Evolutionary conservation across 2,113 vertebrate species (phyloP), one percentile per base, ranked within the genome.

Genomic region (Recurvirostra avosetta): DNA sequence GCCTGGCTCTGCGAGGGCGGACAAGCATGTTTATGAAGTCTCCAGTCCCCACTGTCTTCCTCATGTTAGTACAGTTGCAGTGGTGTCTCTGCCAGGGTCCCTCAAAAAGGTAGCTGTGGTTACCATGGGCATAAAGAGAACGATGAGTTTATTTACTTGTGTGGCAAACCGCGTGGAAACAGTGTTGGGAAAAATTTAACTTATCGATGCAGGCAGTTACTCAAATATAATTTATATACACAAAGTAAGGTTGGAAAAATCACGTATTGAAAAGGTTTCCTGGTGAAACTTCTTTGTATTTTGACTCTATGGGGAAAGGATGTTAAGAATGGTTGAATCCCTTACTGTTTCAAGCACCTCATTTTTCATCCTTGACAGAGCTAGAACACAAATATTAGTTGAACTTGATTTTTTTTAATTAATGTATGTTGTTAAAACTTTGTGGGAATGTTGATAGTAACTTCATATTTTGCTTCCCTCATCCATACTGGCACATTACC

Each of bases 341-440:
- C 78, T 41, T 65, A 36, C 52, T 90, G 52, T 91, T 90, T 92
- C 52, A 75, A 47, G 22, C 71, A 72, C 62, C 9, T 93, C 3
- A 65, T 92, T 93, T 93, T 92, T 86, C 75, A 78, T 90, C 53
- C 45, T 88, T 85, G 62, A 53, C 70, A 85, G 52, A 90, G 32
- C 45, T 79, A 80, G 94, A 86, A 27, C 30, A 61, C 65, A 88
- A 90, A 80, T 81, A 73, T 40, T 75, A 90, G 70, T 63, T 87
- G 68, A 90, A 68, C 29, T 61, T 55, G 1, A 8, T 26, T 52
- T 40, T 74, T 76, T 47, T 13, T 3, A 78, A 76, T 76, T 59
- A 56, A 47, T 41, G 8, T 61, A 5, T 88, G 68, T 86, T 76
- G 49, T 49, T 86, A 76, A 75, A 62, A 65, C 77, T 91, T 62